A percentile compares a stretch with the other conserved stretches of the same genome.
Conservation (phyloP, 1,140 invertebrate genomes). For the Stegodyphus mimosarum region DNA sequence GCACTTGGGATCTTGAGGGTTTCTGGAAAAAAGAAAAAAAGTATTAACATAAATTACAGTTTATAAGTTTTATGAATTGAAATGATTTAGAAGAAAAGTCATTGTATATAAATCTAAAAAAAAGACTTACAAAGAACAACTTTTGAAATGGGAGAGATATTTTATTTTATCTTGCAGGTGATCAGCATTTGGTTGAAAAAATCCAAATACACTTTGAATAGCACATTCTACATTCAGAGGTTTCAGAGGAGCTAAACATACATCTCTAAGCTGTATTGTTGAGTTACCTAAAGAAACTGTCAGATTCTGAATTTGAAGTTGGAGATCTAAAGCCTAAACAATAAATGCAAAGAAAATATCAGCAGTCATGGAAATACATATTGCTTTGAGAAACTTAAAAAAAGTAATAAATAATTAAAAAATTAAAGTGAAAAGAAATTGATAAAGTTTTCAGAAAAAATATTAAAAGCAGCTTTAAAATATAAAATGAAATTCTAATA, state of each 20-base stretch:
- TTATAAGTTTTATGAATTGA: too few relatives aligned
- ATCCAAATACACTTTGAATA: slow-evolving; percentile 91
- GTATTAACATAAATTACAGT: too few relatives aligned
- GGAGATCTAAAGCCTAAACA: slow-evolving; percentile 76
- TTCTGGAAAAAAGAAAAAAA: not conserved
- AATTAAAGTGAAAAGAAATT: too few relatives aligned
- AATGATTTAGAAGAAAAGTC: too few relatives aligned
- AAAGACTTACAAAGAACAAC: slow-evolving; percentile 68
- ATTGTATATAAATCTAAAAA: not conserved
- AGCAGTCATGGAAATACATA: too few relatives aligned
- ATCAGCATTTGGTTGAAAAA: slow-evolving; percentile 80
- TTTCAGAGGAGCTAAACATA: slow-evolving; percentile 87
- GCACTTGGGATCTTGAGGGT: slow-evolving; percentile 71
- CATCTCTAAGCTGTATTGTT: slow-evolving; percentile 78
- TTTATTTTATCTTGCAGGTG: slow-evolving; percentile 70
- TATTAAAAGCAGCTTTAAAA: too few relatives aligned
- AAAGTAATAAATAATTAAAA: too few relatives aligned
- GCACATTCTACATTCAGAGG: slow-evolving; percentile 78
- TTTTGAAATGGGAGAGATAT: slow-evolving; percentile 83
- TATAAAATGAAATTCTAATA: too few relatives aligned
- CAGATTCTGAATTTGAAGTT: slow-evolving; percentile 74
- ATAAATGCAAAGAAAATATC: too few relatives aligned
- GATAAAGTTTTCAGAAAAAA: too few relatives aligned
- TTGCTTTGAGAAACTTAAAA: too few relatives aligned
- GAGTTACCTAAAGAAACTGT: slow-evolving; percentile 23